A percentile compares a stretch with the other conserved stretches of the same genome.
These are phyloP conservation scores for Heptranchias perlo DNA, from an alignment of 2,113 vertebrate species.

Conservation along the genomic window DNA sequence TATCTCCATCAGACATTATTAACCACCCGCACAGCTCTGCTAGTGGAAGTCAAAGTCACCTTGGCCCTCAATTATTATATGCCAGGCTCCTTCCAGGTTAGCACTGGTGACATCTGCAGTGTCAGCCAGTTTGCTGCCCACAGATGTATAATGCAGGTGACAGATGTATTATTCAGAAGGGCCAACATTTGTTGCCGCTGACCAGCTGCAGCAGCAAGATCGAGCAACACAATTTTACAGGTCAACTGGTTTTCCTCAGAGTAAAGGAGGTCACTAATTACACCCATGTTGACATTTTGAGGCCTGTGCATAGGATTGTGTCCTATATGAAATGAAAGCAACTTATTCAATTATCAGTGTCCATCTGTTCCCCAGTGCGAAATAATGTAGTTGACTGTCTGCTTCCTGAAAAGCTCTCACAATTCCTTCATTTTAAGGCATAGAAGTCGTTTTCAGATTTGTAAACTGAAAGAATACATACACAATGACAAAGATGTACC, in stretches of 20 bases:
- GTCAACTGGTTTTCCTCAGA: neutral
- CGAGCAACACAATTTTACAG: neutral
- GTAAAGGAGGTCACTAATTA: neutral
- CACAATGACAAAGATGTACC: neutral
- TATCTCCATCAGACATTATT: neutral
- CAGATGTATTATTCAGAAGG: slow-evolving; percentile 8
- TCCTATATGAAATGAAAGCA: neutral
- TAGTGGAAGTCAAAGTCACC: neutral
- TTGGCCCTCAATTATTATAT: neutral
- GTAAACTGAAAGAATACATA: neutral
- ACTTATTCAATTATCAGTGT: neutral
- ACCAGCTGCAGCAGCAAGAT: neutral
- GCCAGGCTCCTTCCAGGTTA: neutral
- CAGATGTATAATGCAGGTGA: neutral
- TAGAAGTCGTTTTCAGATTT: neutral
- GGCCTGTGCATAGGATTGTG: neutral
- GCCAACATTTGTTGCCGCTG: neutral
- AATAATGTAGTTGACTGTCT: neutral
- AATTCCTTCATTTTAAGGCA: neutral
- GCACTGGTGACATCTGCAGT: neutral
- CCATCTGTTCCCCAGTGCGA: neutral
- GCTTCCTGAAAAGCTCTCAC: neutral
- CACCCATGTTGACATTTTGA: neutral
- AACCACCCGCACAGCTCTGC: neutral
- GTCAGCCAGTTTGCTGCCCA: neutral